Evolutionary conservation across 2,888 invertebrate genomes (phyloP).

Genomic region (Brachylomia viminalis): DNA sequence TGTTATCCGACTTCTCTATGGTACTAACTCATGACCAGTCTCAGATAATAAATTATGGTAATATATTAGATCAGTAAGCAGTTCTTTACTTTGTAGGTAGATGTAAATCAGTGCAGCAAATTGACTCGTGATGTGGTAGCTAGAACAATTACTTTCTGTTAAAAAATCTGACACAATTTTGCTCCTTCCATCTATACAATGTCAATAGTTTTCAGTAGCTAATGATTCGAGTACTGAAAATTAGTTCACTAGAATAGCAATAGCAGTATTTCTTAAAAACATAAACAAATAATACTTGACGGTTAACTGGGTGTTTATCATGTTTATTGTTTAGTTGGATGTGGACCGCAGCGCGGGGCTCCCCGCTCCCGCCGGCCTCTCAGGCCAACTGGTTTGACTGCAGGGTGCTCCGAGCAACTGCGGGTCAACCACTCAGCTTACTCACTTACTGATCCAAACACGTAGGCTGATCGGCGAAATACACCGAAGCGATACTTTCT

Average conservation of each 20-base stretch:
- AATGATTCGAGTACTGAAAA: not conserved
- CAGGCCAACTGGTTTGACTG: constrained; percentile 84
- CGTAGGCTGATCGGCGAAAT: constrained; percentile 85
- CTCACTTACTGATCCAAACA: constrained; percentile 84
- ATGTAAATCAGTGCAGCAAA: constrained; percentile 2
- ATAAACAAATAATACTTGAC: constrained; percentile 32
- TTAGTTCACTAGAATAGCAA: not conserved
- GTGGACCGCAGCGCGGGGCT: constrained; percentile 68
- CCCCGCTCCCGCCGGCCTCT: constrained; percentile 72
- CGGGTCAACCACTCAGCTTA: constrained; percentile 86
- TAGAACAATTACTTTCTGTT: not conserved
- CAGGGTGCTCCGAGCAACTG: constrained; percentile 76
- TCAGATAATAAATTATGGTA: constrained; percentile 19
- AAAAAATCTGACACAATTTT: not conserved
- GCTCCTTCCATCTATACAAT: not conserved
- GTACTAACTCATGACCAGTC: constrained; percentile 1
- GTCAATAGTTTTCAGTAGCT: not conserved
- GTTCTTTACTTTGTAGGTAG: constrained; percentile 9
- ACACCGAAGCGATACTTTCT: constrained; percentile 78
- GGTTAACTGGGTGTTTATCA: constrained; percentile 68
- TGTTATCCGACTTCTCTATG: constrained; percentile 2
- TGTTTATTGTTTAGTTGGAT: constrained; percentile 76
- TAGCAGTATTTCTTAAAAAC: constrained; percentile 1
- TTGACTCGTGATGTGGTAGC: constrained; percentile 13
- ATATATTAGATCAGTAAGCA: not conserved